Evolutionary conservation across 2,888 invertebrate genomes (phyloP).

Genomic region (Plebejus argus): DNA sequence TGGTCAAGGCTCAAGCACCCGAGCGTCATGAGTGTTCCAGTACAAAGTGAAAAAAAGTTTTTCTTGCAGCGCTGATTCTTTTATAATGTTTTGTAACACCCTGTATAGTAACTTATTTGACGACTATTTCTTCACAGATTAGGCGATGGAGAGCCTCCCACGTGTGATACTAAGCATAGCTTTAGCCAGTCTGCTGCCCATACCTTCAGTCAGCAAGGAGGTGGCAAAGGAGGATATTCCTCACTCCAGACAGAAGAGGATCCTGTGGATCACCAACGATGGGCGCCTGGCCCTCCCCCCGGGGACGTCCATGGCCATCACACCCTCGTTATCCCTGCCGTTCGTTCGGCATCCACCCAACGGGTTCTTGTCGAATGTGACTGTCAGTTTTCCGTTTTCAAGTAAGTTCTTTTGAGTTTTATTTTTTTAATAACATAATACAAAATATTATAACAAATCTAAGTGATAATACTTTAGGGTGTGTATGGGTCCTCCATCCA

Average conservation of each 20-base stretch:
- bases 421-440: background rate
- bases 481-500: too few relatives aligned
- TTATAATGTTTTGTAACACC: too few relatives aligned
- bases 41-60: too few relatives aligned
- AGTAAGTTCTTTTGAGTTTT: conserved; percentile 80
- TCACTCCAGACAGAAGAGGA: conserved; percentile 89
- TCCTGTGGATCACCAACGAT: conserved; percentile 92
- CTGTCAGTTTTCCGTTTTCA: conserved; percentile 91
- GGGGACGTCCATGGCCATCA: conserved; percentile 88
- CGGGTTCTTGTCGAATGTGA: conserved; percentile 91
- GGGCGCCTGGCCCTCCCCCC: conserved; percentile 91
- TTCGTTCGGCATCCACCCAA: conserved; percentile 92
- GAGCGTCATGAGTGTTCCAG: too few relatives aligned
- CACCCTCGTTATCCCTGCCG: conserved; percentile 90
- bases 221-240: conserved; percentile 70
- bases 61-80: background rate
- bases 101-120: background rate
- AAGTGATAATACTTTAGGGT: too few relatives aligned
- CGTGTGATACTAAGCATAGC: conserved; percentile 72
- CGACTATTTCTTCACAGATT: conserved; percentile 32
- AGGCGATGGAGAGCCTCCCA: conserved; percentile 70
- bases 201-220: conserved; percentile 58
- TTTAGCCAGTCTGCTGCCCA: conserved; percentile 68
- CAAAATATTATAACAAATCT: too few relatives aligned
- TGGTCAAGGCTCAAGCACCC: too few relatives aligned